These are phyloP conservation scores for Drosophila truncata DNA, from an alignment of 1,140 invertebrate genomes.

Conservation along the genomic window DNA sequence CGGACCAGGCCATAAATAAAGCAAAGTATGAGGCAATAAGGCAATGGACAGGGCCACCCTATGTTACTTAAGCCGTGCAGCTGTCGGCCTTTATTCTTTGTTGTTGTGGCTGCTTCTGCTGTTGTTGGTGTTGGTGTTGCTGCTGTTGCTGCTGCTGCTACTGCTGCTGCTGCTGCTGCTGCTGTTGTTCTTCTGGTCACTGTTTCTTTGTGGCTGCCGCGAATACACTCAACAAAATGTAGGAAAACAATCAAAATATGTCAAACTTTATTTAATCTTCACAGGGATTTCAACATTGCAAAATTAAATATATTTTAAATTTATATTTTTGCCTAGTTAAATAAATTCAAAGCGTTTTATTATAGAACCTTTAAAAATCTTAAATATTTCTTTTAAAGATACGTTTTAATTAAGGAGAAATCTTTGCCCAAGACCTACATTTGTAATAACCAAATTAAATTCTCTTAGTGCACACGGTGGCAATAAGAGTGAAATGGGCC, in stretches of 20 bases:
- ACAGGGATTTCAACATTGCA: too few relatives aligned
- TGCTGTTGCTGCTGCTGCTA: slow-evolving; percentile 1
- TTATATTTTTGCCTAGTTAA: too few relatives aligned
- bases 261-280: background rate
- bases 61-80: slow-evolving; percentile 64
- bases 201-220: slow-evolving; percentile 53
- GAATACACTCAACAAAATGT: slow-evolving; percentile 6
- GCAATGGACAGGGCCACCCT: slow-evolving; percentile 34
- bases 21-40: slow-evolving; percentile 68
- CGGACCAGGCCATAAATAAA: slow-evolving; percentile 65
- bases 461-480: slow-evolving; percentile 2
- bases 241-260: background rate
- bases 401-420: too few relatives aligned
- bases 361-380: background rate
- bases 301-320: too few relatives aligned
- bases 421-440: background rate
- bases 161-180: slow-evolving; percentile 3
- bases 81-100: slow-evolving; percentile 58
- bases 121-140: slow-evolving; percentile 15
- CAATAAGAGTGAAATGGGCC: slow-evolving; percentile 52
- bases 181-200: slow-evolving; percentile 28
- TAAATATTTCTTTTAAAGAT: background rate
- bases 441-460: background rate
- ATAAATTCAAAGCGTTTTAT: too few relatives aligned
- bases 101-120: slow-evolving; percentile 36